These are phyloP conservation scores for Camponotus pennsylvanicus DNA, from an alignment of 1,140 invertebrate genomes.

Conservation along the genomic window DNA sequence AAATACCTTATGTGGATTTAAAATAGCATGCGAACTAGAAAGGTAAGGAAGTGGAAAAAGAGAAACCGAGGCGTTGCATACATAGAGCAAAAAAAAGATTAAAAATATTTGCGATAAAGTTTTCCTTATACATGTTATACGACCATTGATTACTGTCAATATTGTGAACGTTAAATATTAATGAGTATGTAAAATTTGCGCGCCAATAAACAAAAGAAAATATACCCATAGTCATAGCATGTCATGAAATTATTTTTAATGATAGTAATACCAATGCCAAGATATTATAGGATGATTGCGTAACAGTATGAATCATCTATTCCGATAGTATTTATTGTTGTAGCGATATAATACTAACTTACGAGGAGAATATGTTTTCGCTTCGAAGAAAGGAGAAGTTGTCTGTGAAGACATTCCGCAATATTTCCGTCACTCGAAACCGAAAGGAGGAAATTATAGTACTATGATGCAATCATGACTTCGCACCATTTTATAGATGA, in stretches of 20 bases:
- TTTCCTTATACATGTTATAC: neutral
- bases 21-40: constrained; percentile 1
- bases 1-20: neutral
- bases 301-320: neutral
- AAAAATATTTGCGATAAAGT: neutral
- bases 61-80: neutral
- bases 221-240: neutral
- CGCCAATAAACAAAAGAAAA: neutral
- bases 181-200: neutral
- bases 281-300: neutral
- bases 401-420: neutral
- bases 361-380: neutral
- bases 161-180: neutral
- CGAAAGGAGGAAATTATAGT: constrained; percentile 36
- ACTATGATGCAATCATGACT: constrained; percentile 39
- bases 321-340: neutral
- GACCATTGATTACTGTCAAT: neutral
- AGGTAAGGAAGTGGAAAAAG: neutral
- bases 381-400: constrained; percentile 10
- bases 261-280: neutral
- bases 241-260: neutral
- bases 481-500: neutral
- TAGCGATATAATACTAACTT: neutral
- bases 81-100: neutral
- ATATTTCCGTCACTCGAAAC: constrained; percentile 34